Evolutionary conservation across 2,797 vertebrate genomes (phyloP).

Genomic region (Selene dorsalis): DNA sequence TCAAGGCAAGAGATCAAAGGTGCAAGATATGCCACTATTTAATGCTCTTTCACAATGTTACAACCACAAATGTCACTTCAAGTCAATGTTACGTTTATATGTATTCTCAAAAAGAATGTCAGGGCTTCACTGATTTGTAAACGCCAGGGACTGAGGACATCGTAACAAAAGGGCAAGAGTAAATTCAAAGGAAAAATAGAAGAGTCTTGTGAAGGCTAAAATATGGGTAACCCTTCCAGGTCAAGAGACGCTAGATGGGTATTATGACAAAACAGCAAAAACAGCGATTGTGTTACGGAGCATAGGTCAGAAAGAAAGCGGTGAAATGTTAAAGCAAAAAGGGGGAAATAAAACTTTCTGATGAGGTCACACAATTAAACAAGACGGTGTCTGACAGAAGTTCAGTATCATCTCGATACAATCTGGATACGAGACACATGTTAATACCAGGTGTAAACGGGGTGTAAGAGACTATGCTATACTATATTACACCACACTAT

Average conservation of each 20-base stretch:
- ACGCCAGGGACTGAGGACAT: not conserved
- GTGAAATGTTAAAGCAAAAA: too few relatives aligned
- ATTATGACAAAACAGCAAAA: slow-evolving; percentile 6
- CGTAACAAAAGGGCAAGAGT: not conserved
- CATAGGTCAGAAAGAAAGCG: too few relatives aligned
- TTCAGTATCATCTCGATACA: too few relatives aligned
- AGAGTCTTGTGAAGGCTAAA: not conserved
- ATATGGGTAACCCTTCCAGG: not conserved
- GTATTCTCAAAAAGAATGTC: slow-evolving; percentile 5
- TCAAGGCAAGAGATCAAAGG: not conserved
- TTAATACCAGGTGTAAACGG: too few relatives aligned
- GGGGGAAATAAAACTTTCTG: too few relatives aligned
- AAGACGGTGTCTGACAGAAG: too few relatives aligned
- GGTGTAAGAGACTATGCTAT: too few relatives aligned
- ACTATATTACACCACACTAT: too few relatives aligned
- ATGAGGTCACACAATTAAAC: too few relatives aligned
- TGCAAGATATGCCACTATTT: not conserved
- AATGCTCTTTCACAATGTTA: not conserved
- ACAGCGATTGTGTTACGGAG: too few relatives aligned
- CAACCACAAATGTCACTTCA: slow-evolving; percentile 2
- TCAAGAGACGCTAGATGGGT: not conserved
- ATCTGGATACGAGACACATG: too few relatives aligned
- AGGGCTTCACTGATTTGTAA: not conserved
- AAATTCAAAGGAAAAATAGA: not conserved
- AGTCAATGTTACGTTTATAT: slow-evolving; percentile 17